A percentile compares a stretch with the other conserved stretches of the same genome.
Conservation (phyloP, 2,888 invertebrate genomes). For the Agonum fuliginosum region DNA sequence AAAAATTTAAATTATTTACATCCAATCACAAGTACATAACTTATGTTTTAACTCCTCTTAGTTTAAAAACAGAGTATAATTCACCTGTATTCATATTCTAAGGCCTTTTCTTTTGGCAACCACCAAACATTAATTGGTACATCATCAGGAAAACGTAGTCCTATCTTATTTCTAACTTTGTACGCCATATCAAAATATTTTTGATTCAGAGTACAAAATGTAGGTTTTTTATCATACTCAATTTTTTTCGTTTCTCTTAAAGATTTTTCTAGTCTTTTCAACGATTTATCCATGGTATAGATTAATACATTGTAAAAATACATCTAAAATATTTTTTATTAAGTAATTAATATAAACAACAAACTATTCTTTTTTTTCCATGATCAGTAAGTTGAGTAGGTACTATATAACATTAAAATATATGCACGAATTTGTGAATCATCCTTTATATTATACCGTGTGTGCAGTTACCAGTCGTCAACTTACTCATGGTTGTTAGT, state of each 20-base stretch:
- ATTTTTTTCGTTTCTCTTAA: constrained; percentile 50
- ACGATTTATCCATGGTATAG: constrained; percentile 41
- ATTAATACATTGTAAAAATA: constrained; percentile 49
- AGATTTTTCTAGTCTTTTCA: constrained; percentile 37
- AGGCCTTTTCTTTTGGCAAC: constrained; percentile 62
- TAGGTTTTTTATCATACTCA: constrained; percentile 30
- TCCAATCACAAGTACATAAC: too few relatives aligned
- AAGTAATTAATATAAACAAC: neutral
- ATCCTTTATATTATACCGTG: too few relatives aligned
- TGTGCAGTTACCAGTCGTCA: too few relatives aligned
- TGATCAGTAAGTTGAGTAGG: too few relatives aligned
- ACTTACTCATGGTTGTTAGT: too few relatives aligned
- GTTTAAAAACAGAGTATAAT: too few relatives aligned
- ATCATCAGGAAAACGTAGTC: constrained; percentile 19
- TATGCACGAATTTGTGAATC: too few relatives aligned
- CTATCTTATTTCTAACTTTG: constrained; percentile 36
- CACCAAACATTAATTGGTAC: constrained; percentile 61
- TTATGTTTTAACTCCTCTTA: too few relatives aligned
- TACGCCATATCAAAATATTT: constrained; percentile 20
- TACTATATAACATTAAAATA: too few relatives aligned
- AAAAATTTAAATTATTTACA: too few relatives aligned
- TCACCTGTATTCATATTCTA: constrained; percentile 64
- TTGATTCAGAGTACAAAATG: constrained; percentile 33
- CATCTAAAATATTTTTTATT: constrained; percentile 44
- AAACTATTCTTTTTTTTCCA: too few relatives aligned